A percentile compares a stretch with the other conserved stretches of the same genome.
These are phyloP conservation scores for Grallaria varia DNA, from an alignment of 2,113 vertebrate genomes.

Conservation along the genomic window DNA sequence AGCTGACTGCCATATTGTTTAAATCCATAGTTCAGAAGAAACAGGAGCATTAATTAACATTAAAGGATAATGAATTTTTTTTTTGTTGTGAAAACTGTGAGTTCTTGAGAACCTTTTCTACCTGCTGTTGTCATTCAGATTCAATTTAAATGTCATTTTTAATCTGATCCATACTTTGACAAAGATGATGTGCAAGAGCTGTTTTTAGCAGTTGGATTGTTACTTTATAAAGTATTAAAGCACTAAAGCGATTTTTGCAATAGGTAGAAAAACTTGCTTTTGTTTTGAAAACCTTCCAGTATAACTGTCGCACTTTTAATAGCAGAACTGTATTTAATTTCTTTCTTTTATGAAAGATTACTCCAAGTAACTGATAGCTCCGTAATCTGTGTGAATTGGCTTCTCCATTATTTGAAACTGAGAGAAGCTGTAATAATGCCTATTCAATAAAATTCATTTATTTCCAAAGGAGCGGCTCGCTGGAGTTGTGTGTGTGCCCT, in stretches of 20 bases:
- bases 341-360: constrained; percentile 81
- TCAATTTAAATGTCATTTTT: constrained; percentile 56
- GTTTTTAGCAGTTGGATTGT: constrained; percentile 66
- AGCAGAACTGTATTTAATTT: constrained; percentile 76
- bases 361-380: constrained; percentile 74
- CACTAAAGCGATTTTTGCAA: constrained; percentile 76
- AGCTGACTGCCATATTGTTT: neutral
- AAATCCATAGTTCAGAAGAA: neutral
- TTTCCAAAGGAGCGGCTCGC: constrained; percentile 68
- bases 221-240: constrained; percentile 75
- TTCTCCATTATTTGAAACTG: constrained; percentile 71
- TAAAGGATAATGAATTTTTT: constrained; percentile 27
- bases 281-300: constrained; percentile 74
- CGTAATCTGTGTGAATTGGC: constrained; percentile 73
- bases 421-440: constrained; percentile 70
- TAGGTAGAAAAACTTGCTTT: constrained; percentile 76
- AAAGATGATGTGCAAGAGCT: constrained; percentile 65
- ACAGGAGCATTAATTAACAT: neutral
- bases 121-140: constrained; percentile 46
- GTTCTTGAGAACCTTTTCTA: constrained; percentile 50
- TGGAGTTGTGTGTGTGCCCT: neutral
- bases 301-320: constrained; percentile 76
- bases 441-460: constrained; percentile 76
- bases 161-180: constrained; percentile 51
- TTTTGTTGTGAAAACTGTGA: constrained; percentile 17